Percentiles rank a stretch among this genome's conserved stretches.
Conservation (phyloP, 2,797 vertebrate species). For the Characodon lateralis region DNA sequence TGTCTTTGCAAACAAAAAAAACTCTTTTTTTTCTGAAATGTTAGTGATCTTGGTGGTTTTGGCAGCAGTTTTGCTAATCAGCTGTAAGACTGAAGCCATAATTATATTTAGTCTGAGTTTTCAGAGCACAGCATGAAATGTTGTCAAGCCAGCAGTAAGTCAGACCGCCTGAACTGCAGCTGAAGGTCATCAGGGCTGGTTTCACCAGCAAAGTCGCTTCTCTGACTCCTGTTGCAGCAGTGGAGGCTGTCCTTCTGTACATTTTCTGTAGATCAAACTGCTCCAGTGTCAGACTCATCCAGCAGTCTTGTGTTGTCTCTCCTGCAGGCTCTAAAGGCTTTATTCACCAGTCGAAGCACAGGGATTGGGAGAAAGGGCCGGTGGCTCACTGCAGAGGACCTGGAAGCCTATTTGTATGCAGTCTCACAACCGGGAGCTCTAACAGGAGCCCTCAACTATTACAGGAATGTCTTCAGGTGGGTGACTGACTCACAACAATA, state of each 20-base stretch:
- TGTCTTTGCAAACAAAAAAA: no score
- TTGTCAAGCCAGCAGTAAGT: slow-evolving; percentile 34
- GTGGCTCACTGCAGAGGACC: slow-evolving; percentile 89
- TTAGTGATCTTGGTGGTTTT: not conserved
- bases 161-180: slow-evolving; percentile 11
- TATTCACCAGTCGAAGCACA: slow-evolving; percentile 92
- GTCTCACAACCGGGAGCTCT: slow-evolving; percentile 96
- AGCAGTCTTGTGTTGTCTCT: slow-evolving; percentile 15
- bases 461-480: slow-evolving; percentile 95
- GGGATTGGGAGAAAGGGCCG: slow-evolving; percentile 91
- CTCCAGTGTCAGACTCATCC: slow-evolving; percentile 15
- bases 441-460: slow-evolving; percentile 95
- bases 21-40: not conserved
- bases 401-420: slow-evolving; percentile 94
- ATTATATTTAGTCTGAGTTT: slow-evolving; percentile 10
- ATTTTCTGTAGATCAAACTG: slow-evolving; percentile 17
- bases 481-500: slow-evolving; percentile 4
- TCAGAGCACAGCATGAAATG: slow-evolving; percentile 27
- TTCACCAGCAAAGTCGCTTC: slow-evolving; percentile 8
- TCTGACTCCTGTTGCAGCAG: slow-evolving; percentile 21
- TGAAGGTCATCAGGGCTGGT: slow-evolving; percentile 38
- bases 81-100: not conserved
- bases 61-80: not conserved
- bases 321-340: slow-evolving; percentile 87
- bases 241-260: slow-evolving; percentile 11